Percentiles rank a stretch among this genome's conserved stretches.
Conservation (phyloP, 2,113 vertebrate species). For the Bubo bubo region DNA sequence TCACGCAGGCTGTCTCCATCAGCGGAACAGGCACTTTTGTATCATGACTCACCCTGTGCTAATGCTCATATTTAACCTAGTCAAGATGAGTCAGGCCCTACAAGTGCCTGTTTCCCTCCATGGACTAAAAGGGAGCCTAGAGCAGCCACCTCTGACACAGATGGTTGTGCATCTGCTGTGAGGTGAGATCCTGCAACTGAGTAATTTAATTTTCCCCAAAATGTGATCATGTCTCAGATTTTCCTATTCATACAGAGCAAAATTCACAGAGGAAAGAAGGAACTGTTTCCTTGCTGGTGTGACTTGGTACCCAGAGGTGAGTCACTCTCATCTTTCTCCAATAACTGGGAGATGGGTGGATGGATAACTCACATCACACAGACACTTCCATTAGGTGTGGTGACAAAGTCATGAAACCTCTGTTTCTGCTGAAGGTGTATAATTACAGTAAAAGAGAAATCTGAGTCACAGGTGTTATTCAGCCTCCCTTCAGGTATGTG, state of each 20-base stretch:
- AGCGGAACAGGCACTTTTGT: neutral
- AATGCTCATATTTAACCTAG: neutral
- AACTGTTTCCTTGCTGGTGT: neutral
- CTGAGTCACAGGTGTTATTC: neutral
- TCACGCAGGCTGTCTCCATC: neutral
- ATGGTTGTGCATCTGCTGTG: fast-evolving
- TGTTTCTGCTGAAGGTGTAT: neutral
- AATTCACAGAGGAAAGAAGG: neutral
- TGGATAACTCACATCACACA: neutral
- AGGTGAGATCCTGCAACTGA: neutral
- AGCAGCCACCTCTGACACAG: neutral
- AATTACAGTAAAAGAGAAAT: neutral
- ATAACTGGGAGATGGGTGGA: neutral
- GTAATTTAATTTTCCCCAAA: neutral
- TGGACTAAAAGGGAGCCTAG: neutral
- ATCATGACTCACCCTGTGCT: neutral
- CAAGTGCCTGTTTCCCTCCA: neutral
- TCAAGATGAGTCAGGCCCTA: neutral
- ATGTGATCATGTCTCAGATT: neutral
- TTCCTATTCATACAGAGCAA: neutral
- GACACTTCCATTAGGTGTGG: neutral
- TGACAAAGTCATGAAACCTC: slow-evolving; percentile 5
- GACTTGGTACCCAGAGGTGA: neutral
- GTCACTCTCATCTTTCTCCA: fast-evolving
- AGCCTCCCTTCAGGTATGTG: neutral